A percentile compares a stretch with the other conserved stretches of the same genome.
phyloP scores from a whole-genome alignment of 2,113 vertebrate species.

The Atractosteus spatula region DNA sequence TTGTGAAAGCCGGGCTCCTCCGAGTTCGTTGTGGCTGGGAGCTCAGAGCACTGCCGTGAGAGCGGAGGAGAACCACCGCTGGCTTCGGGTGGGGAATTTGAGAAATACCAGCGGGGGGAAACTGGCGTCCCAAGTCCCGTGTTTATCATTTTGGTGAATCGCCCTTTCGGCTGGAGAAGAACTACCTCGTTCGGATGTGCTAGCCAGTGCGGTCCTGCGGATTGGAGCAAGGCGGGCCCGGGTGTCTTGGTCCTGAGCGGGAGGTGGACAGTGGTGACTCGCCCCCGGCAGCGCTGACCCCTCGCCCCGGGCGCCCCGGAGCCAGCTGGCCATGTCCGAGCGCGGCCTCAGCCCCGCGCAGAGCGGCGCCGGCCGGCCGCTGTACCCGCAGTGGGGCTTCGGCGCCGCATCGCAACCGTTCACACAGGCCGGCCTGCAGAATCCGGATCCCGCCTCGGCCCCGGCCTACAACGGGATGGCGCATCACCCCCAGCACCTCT shows the following conservation, averaged over 20 bases:
- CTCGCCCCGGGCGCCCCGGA: neutral
- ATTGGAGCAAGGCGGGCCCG: neutral
- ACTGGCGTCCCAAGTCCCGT: no score
- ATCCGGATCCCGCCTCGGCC: constrained; percentile 46
- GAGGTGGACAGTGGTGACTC: no score
- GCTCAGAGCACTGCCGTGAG: no score
- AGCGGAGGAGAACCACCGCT: no score
- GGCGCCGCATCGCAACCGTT: constrained; percentile 50
- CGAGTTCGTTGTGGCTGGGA: no score
- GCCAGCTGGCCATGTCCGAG: constrained; percentile 57
- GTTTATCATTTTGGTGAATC: no score
- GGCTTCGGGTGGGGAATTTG: no score
- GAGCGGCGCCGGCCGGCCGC: constrained; percentile 56
- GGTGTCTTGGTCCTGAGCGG: no score
- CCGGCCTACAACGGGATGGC: constrained; percentile 8
- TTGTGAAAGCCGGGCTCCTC: no score
- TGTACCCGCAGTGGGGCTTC: constrained; percentile 49
- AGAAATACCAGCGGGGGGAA: no score
- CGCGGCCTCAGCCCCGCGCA: constrained; percentile 53
- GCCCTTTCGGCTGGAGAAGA: no score
- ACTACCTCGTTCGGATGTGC: neutral
- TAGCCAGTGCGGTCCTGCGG: constrained; percentile 14
- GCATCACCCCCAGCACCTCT: constrained; percentile 55
- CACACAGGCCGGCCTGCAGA: constrained; percentile 54
- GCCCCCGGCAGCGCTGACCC: neutral